These are phyloP conservation scores for Dynastes tityus DNA, from an alignment of 2,888 invertebrate genomes.

Conservation along the genomic window DNA sequence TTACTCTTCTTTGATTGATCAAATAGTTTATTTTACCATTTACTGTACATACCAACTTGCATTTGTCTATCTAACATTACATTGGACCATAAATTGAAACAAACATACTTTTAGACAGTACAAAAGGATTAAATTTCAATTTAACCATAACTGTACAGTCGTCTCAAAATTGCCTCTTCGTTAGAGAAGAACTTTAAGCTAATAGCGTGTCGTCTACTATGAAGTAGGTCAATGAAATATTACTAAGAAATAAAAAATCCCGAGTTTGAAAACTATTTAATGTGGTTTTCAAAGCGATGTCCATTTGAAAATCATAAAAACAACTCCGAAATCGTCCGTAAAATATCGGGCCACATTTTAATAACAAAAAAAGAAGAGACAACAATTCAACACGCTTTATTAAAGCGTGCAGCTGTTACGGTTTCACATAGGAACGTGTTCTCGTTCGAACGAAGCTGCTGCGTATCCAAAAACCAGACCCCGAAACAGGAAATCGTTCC, in stretches of 20 bases:
- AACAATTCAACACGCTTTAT: constrained; percentile 29
- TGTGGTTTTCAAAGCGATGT: no score
- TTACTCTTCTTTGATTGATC: no score
- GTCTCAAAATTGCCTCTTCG: no score
- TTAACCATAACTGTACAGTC: no score
- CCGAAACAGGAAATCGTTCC: constrained; percentile 43
- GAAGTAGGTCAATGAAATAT: no score
- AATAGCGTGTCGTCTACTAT: not conserved
- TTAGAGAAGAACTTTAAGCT: not conserved
- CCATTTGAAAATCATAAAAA: constrained; percentile 4
- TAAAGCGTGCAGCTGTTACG: constrained; percentile 40
- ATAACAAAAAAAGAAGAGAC: constrained; percentile 9
- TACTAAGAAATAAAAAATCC: no score
- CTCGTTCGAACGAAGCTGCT: not conserved
- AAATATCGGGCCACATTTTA: not conserved
- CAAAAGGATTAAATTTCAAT: not conserved
- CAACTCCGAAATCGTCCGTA: constrained; percentile 16
- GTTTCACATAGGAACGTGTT: constrained; percentile 28
- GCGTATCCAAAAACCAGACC: constrained; percentile 31
- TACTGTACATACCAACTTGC: no score
- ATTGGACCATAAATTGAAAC: no score
- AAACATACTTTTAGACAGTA: no score
- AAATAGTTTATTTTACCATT: no score
- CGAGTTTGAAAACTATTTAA: no score
- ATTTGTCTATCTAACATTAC: no score